Base-by-base conservation (phyloP, 1,140 invertebrate species). In the Artemia franciscana region DNA sequence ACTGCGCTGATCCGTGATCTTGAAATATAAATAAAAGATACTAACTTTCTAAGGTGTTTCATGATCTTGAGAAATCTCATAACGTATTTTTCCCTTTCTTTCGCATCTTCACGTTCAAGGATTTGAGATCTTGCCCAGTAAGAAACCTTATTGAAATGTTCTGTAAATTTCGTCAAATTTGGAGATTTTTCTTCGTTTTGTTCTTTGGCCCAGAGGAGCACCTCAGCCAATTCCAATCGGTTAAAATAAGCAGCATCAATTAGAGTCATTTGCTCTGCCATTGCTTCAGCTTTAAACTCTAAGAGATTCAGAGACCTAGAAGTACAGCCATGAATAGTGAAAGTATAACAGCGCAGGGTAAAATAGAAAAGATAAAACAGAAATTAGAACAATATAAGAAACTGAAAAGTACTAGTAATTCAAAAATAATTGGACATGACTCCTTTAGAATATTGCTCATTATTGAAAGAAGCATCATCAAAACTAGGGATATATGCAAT, bases 101-200 rank as follows among this genome's bases (percentile, higher is more conserved):
- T 89, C 7, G 88, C 84, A 66, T 92, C 88, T 65, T 85, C 79
- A 65, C 85, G 82, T 66, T 83, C 80, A 51, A 92, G 72, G 62
- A 90, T 86, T 67, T 80, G 75, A 21, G 85, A 84, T 59, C 90
- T 76, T 21, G 87, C 87, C 95, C 94, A 98, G 69, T 91, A 98
- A 24, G 92, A 97, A 87, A 99, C 95, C 75, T 98, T 97, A 73
- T 99, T 99, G 72, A 99, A 98, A 76, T 98, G 94, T 73, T 98
- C 91, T 0, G 95, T 98, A 71, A 99, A 98, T 65, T 85, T 79
- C 15, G 90, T 95, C 28, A 99, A 77, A 76, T 98, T 97, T 4
- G 93, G 92, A 72, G 91, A 93, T 64, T 86, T 80, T 71, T 97
- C 91, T 75, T 98, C 94, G 67, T 88, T 91, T 73, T 98, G 95